phyloP scores from a whole-genome alignment of 2,888 invertebrate species.

The Hypomecis atomaria region DNA sequence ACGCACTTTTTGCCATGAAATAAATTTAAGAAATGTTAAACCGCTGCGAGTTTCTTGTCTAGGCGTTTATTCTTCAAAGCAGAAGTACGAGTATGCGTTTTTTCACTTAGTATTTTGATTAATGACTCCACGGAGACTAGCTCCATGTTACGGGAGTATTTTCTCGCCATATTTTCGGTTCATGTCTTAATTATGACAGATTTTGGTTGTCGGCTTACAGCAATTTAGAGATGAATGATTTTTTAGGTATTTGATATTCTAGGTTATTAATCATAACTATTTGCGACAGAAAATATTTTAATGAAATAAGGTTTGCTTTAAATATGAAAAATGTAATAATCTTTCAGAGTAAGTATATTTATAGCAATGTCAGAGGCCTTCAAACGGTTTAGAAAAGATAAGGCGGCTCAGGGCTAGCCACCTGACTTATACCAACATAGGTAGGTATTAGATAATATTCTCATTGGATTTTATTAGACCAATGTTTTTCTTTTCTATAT shows the following conservation, averaged over 20 bases:
- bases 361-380: too few relatives aligned
- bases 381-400: too few relatives aligned
- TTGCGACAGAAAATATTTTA: background rate
- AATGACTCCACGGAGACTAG: constrained; percentile 20
- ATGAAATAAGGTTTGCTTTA: background rate
- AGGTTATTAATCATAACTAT: constrained; percentile 5
- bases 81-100: constrained; percentile 8
- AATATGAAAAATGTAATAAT: background rate
- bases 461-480: too few relatives aligned
- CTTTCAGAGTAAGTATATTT: too few relatives aligned
- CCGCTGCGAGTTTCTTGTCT: background rate
- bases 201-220: constrained; percentile 13
- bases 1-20: too few relatives aligned
- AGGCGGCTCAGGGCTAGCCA: too few relatives aligned
- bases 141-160: constrained; percentile 12
- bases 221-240: background rate
- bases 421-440: too few relatives aligned
- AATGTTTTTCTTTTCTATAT: too few relatives aligned
- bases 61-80: background rate
- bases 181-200: constrained; percentile 26
- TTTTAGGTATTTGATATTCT: constrained; percentile 6
- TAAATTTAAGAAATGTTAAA: too few relatives aligned
- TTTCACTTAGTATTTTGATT: constrained; percentile 30
- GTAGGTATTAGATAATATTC: too few relatives aligned
- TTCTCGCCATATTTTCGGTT: constrained; percentile 13